These are phyloP conservation scores for Tipula vernalis DNA, from an alignment of 2,888 invertebrate genomes.

Conservation along the genomic window DNA sequence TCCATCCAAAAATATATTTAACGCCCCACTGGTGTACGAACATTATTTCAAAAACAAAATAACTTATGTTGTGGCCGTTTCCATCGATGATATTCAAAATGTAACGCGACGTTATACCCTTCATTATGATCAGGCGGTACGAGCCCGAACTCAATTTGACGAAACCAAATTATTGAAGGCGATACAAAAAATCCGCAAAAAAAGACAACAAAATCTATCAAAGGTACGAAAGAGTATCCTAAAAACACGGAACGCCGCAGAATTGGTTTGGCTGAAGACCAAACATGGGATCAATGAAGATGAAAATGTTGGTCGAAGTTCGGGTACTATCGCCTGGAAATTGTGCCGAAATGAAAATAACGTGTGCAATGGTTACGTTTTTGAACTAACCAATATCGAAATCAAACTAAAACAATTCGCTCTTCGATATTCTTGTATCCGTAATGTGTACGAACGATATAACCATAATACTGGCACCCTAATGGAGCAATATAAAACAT, in stretches of 20 bases:
- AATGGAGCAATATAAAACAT: constrained; percentile 38
- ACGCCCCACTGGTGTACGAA: constrained; percentile 85
- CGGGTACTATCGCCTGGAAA: constrained; percentile 78
- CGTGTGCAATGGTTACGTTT: constrained; percentile 34
- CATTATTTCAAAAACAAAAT: constrained; percentile 79
- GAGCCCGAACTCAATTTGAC: constrained; percentile 39
- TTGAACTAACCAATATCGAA: constrained; percentile 27
- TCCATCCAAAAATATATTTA: constrained; percentile 81
- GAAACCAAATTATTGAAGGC: constrained; percentile 47
- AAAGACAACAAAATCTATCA: constrained; percentile 44
- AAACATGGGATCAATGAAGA: constrained; percentile 45
- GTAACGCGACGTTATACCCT: constrained; percentile 80
- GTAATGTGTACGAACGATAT: constrained; percentile 34
- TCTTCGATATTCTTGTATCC: constrained; percentile 35
- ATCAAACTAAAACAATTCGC: constrained; percentile 29
- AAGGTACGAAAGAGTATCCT: constrained; percentile 42
- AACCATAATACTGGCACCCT: constrained; percentile 25
- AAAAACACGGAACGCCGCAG: constrained; percentile 42
- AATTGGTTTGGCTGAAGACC: constrained; percentile 59
- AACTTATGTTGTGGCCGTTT: constrained; percentile 76
- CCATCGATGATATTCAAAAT: constrained; percentile 80
- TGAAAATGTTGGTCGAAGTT: constrained; percentile 64
- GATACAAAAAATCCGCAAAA: constrained; percentile 44
- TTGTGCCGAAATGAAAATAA: constrained; percentile 61
- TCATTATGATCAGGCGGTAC: constrained; percentile 40